phyloP scores from a whole-genome alignment of 1,140 invertebrate species.

The Drosophila neocordata region DNA sequence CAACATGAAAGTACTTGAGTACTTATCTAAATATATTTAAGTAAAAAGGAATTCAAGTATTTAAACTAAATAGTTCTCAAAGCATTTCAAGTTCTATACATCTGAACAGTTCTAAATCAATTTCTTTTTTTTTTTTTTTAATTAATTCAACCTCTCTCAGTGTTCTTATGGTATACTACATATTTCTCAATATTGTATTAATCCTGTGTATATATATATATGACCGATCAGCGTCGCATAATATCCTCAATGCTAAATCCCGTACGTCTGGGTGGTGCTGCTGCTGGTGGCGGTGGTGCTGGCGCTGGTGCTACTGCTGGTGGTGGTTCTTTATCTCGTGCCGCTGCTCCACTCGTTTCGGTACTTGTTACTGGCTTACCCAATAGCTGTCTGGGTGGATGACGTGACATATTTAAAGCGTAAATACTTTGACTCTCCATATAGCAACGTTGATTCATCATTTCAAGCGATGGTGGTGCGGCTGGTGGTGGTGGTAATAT shows the following conservation, averaged over 20 bases:
- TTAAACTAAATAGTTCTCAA: too few relatives aligned
- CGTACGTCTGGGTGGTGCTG: slow-evolving; percentile 84
- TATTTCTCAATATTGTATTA: not conserved
- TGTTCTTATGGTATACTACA: slow-evolving; percentile 23
- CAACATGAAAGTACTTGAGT: too few relatives aligned
- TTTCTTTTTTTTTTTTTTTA: too few relatives aligned
- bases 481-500: slow-evolving; percentile 70
- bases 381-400: slow-evolving; percentile 62
- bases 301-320: slow-evolving; percentile 1
- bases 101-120: not conserved
- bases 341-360: slow-evolving; percentile 31
- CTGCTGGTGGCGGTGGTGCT: slow-evolving; percentile 61
- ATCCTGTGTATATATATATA: not conserved
- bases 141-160: not conserved
- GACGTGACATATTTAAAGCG: slow-evolving; percentile 67
- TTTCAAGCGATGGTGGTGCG: slow-evolving; percentile 41
- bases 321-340: slow-evolving; percentile 39
- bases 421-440: slow-evolving; percentile 61
- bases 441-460: slow-evolving; percentile 56
- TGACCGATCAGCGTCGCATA: slow-evolving; percentile 85
- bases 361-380: slow-evolving; percentile 49
- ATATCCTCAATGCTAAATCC: slow-evolving; percentile 90
- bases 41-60: too few relatives aligned
- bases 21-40: too few relatives aligned
- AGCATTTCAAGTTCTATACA: not conserved